These are phyloP conservation scores for Atopsyche davidsoni DNA, from an alignment of 1,140 invertebrate species.

Conservation along the genomic window DNA sequence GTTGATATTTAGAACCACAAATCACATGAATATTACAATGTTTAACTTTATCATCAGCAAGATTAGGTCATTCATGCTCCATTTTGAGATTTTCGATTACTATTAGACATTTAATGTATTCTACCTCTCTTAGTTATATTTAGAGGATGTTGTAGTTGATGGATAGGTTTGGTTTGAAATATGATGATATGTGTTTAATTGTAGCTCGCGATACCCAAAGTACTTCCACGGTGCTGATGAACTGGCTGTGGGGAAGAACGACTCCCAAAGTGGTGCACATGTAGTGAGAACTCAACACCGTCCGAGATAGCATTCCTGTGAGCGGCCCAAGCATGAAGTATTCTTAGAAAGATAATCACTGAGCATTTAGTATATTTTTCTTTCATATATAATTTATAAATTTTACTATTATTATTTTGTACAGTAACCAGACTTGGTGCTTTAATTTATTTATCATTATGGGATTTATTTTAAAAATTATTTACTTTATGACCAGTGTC, in stretches of 20 bases:
- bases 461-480: too few species aligned
- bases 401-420: neutral
- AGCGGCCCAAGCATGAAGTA: neutral
- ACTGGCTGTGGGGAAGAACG: slow-evolving; percentile 69
- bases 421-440: too few species aligned
- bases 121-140: too few species aligned
- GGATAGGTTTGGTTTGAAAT: slow-evolving; percentile 12
- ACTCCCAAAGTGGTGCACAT: slow-evolving; percentile 47
- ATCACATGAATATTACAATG: too few species aligned
- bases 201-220: slow-evolving; percentile 68
- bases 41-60: too few species aligned
- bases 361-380: neutral
- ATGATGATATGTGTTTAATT: slow-evolving; percentile 37
- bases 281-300: slow-evolving; percentile 28
- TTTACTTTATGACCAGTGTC: too few species aligned
- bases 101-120: too few species aligned
- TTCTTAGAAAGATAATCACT: neutral
- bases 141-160: too few species aligned
- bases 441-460: too few species aligned
- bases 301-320: slow-evolving; percentile 7
- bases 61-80: too few species aligned
- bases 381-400: neutral
- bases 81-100: too few species aligned
- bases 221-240: slow-evolving; percentile 67
- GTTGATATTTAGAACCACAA: too few species aligned